Percentiles rank a stretch among this genome's conserved stretches.
phyloP scores from a whole-genome alignment of 2,113 vertebrate genomes.

The Psophia crepitans region DNA sequence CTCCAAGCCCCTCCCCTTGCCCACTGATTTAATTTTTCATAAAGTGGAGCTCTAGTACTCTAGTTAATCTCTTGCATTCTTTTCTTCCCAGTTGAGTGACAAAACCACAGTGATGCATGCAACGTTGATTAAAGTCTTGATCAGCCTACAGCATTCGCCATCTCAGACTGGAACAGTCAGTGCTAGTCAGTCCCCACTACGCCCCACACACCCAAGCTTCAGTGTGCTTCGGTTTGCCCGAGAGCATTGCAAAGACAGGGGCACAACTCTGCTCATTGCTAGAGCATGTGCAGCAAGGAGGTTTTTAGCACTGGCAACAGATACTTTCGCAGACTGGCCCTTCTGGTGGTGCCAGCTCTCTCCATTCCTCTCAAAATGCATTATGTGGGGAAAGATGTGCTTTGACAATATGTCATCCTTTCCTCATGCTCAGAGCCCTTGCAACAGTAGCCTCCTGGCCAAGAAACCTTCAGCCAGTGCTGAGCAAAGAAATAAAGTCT shows the following conservation, averaged over 20 bases:
- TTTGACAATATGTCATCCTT: neutral
- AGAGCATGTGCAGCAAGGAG: neutral
- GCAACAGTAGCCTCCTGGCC: neutral
- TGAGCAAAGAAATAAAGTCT: neutral
- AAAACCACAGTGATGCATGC: neutral
- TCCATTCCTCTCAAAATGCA: neutral
- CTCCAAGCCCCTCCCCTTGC: neutral
- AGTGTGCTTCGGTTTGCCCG: neutral
- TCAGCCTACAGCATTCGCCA: neutral
- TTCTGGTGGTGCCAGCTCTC: neutral
- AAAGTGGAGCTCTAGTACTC: neutral
- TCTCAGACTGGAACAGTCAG: neutral
- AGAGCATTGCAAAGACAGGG: neutral
- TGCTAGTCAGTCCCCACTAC: neutral
- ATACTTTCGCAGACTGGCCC: too few relatives aligned
- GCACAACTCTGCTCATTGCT: neutral
- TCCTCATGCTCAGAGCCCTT: neutral
- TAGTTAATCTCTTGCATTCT: constrained; percentile 26
- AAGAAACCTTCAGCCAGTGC: neutral
- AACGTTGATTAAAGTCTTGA: constrained; percentile 43
- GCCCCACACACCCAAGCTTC: neutral
- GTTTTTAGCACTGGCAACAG: neutral
- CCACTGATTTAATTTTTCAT: constrained; percentile 28
- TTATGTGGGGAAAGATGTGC: neutral
- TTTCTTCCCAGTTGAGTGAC: neutral